Percentiles rank a stretch among this genome's conserved stretches.
Conservation (phyloP, 2,888 invertebrate genomes). For the Leucophenga maculata region DNA sequence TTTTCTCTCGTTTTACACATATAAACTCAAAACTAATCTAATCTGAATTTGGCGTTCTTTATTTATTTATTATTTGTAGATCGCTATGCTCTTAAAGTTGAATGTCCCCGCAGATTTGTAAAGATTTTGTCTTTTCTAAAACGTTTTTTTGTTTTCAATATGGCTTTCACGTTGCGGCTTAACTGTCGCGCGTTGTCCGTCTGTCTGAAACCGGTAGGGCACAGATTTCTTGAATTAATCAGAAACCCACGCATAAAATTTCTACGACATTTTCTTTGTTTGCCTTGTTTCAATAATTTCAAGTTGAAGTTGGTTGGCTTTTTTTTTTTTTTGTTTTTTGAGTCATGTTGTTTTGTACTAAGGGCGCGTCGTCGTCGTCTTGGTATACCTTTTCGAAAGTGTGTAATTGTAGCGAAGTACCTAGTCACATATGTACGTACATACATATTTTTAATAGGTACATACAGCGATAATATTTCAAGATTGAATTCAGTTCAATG, state of each 20-base stretch:
- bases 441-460: no score
- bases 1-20: background rate
- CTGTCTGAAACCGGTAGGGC: constrained; percentile 49
- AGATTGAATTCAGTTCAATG: constrained; percentile 34
- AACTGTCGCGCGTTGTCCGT: no score
- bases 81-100: constrained; percentile 34
- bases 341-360: constrained; percentile 30
- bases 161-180: no score
- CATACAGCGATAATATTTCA: background rate
- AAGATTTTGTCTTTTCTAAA: background rate
- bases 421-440: background rate
- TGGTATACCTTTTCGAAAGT: background rate
- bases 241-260: constrained; percentile 62
- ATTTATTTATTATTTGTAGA: background rate
- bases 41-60: background rate
- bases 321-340: background rate
- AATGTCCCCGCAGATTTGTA: constrained; percentile 40
- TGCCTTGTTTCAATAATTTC: constrained; percentile 14
- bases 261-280: constrained; percentile 48
- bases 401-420: constrained; percentile 33
- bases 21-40: constrained; percentile 59
- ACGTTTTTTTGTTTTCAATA: background rate
- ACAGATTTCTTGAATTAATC: constrained; percentile 34
- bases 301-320: constrained; percentile 2
- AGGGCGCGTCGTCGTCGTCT: background rate